Conservation (phyloP, 2,113 vertebrate genomes). For the Brachyhypopomus occidentalis region DNA sequence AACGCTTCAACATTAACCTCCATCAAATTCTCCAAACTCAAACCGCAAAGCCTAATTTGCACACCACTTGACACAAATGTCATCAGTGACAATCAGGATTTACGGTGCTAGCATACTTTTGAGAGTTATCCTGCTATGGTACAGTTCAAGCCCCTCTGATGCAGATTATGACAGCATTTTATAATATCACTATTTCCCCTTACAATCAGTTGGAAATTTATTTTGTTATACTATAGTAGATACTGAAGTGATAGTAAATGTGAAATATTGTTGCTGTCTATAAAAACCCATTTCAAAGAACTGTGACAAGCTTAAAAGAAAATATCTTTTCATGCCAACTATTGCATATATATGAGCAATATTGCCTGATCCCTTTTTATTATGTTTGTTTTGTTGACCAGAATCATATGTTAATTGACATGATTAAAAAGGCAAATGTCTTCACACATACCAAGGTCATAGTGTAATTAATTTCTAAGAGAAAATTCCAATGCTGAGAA, state of each 20-base stretch:
- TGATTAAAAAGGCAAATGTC: conserved; percentile 1
- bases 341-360: too few species aligned
- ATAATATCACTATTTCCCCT: not conserved
- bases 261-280: too few species aligned
- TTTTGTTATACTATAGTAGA: not conserved
- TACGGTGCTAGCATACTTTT: conserved; percentile 22
- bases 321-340: too few species aligned
- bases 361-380: too few species aligned
- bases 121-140: not conserved
- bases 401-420: not conserved
- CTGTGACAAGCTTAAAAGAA: too few species aligned
- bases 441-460: not conserved
- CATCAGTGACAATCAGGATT: conserved; percentile 54
- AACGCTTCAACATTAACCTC: conserved; percentile 38
- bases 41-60: conserved; percentile 41
- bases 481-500: not conserved
- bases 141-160: not conserved
- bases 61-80: conserved; percentile 53
- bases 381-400: not conserved
- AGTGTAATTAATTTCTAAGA: not conserved
- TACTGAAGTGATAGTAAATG: too few species aligned
- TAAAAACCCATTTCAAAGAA: too few species aligned
- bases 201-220: not conserved
- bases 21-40: conserved; percentile 43
- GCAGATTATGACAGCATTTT: not conserved